phyloP scores from a whole-genome alignment of 30 jellyfish, hydroid and myxozoan genomes.

The Pelagia noctiluca region DNA sequence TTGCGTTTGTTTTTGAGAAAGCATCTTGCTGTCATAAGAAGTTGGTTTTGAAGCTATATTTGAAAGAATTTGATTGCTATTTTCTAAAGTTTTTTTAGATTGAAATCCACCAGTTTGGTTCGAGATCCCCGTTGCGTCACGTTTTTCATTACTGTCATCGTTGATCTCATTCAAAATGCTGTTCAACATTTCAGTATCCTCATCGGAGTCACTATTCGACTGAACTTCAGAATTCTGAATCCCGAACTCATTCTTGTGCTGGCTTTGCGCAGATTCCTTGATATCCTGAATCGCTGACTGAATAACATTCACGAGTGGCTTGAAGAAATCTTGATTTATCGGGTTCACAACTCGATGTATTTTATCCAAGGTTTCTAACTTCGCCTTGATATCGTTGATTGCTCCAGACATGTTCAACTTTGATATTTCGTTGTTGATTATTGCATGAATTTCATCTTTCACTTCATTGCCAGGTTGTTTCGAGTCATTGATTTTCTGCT shows the following conservation, averaged over 20 bases:
- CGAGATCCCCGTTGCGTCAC: background rate
- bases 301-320: conserved; percentile 34
- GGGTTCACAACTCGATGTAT: conserved; percentile 7
- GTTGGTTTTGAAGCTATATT: no score
- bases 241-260: conserved; percentile 10
- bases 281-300: conserved; percentile 66
- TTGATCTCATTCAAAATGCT: background rate
- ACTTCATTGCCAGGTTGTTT: conserved; percentile 7
- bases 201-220: background rate
- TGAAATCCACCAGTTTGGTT: no score
- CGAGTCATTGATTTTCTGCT: conserved; percentile 17
- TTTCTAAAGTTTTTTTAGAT: no score
- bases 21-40: no score
- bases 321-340: background rate
- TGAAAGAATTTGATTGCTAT: no score
- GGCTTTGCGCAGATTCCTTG: background rate
- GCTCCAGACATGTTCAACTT: conserved; percentile 56
- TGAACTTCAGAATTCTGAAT: background rate
- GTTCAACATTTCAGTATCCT: background rate
- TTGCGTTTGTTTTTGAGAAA: no score
- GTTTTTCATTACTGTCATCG: background rate
- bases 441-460: conserved; percentile 3
- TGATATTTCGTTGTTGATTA: conserved; percentile 32
- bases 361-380: conserved; percentile 19
- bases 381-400: conserved; percentile 18